These are phyloP conservation scores for Congeria kusceri DNA, from an alignment of 2,888 invertebrate genomes.

Conservation along the genomic window DNA sequence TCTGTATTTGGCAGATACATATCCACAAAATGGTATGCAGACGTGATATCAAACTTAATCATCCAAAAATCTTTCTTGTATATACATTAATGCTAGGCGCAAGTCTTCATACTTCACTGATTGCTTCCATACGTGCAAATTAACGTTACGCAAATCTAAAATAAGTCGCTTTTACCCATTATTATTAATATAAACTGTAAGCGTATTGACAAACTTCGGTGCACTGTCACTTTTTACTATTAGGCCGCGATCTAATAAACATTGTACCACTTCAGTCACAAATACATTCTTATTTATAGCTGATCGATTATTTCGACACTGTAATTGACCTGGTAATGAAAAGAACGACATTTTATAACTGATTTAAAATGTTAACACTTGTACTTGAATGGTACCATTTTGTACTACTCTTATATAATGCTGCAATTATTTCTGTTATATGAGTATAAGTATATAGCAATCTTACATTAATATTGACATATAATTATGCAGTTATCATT, in stretches of 20 bases:
- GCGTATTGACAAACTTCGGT: constrained; percentile 20
- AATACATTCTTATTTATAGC: constrained; percentile 1
- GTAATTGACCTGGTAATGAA: too few relatives aligned
- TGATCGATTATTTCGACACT: constrained; percentile 1
- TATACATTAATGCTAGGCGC: constrained; percentile 9
- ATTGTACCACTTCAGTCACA: constrained; percentile 12
- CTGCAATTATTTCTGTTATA: too few relatives aligned
- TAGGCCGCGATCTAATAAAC: constrained; percentile 7
- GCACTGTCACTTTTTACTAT: constrained; percentile 9
- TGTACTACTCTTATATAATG: too few relatives aligned
- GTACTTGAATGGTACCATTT: too few relatives aligned
- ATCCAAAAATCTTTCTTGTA: constrained; percentile 17
- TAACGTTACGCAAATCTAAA: constrained; percentile 16
- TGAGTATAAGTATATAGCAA: too few relatives aligned
- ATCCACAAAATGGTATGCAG: constrained; percentile 31
- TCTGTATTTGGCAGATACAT: constrained; percentile 18
- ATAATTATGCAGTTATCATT: too few relatives aligned
- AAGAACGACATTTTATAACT: constrained; percentile 8
- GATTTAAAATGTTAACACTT: too few relatives aligned
- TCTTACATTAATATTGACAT: too few relatives aligned
- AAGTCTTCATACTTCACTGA: constrained; percentile 29
- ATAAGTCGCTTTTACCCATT: constrained; percentile 18
- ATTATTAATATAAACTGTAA: constrained; percentile 11
- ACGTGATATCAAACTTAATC: constrained; percentile 31
- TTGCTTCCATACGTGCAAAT: constrained; percentile 27